Base-by-base conservation (phyloP, 2,888 invertebrate genomes). In the Herminia tarsipennalis region DNA sequence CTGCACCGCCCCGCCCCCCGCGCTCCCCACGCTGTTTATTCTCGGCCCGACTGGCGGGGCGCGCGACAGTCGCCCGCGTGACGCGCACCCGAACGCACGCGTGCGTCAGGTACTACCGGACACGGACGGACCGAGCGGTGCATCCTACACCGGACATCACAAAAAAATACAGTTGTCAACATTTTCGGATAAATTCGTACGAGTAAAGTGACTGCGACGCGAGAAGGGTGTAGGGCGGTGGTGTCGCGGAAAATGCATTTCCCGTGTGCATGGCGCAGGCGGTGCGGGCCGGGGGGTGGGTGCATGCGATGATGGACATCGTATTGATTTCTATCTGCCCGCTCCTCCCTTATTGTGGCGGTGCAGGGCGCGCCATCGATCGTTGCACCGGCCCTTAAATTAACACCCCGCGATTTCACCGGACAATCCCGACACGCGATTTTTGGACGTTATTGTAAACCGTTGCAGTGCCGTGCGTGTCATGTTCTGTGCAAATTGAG, bases 251-350 rank as follows among this genome's bases (percentile, higher is more conserved):
- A 83, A 85, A 86, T 89, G 90, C 89, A 89, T 86, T 87, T 86
- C 78, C 87, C 81, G 73, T 80, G 87, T 88, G 88, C 88, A 88
- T 77, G 78, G 88, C 87, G 88, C 86, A 85, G 86, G 86, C 82
- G 84, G 82, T 80, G 88, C 83, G 92, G 86, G 87, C 91, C 93
- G 91, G 92, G 93, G 92, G 93, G 92, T 88, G 93, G 92, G 92
- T 92, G 93, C 92, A 92, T 88, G 89, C 89, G 89, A 90, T 92
- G 92, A 89, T 92, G 92, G 92, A 92, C 92, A 91, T 86, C 88
- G 90, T 92, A 92, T 92, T 88, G 92, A 92, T 92, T 91, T 90
- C 88, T 90, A 90, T 90, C 91, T 91, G 90, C 75, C 88, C 90
- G 88, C 89, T 88, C 88, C 88, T 88, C 89, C 88, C 88, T 84